phyloP scores from a whole-genome alignment of 2,797 vertebrate species.

The Takifugu ocellatus region DNA sequence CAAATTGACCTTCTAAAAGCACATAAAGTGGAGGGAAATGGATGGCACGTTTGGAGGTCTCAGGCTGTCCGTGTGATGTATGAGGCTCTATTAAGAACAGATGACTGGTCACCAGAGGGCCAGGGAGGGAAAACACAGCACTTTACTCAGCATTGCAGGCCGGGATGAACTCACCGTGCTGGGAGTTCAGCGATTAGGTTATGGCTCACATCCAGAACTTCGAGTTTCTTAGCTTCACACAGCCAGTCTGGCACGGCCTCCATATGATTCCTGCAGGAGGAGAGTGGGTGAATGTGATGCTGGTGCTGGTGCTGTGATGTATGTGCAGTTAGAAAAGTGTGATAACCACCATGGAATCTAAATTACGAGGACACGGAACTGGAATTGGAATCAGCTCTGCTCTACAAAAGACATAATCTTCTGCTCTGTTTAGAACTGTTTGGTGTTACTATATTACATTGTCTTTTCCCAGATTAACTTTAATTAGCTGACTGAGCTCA shows the following conservation, averaged over 20 bases:
- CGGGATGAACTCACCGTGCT: constrained; percentile 79
- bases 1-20: constrained; percentile 50
- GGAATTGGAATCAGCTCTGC: constrained; percentile 4
- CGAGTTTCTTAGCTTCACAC: constrained; percentile 89
- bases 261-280: constrained; percentile 82
- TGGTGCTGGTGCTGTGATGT: constrained; percentile 6
- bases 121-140: constrained; percentile 43
- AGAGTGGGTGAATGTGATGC: constrained; percentile 27
- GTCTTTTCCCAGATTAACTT: constrained; percentile 4
- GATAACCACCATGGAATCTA: constrained; percentile 2
- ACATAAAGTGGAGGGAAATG: constrained; percentile 41
- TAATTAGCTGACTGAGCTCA: not conserved
- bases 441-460: not conserved
- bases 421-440: not conserved
- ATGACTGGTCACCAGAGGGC: constrained; percentile 33
- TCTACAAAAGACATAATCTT: constrained; percentile 7
- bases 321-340: constrained; percentile 21
- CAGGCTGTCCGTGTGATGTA: constrained; percentile 62
- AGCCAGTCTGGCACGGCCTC: constrained; percentile 91
- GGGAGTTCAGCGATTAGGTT: constrained; percentile 91
- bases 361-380: not conserved
- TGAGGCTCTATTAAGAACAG: constrained; percentile 45
- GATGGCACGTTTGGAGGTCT: constrained; percentile 45
- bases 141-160: constrained; percentile 20
- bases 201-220: constrained; percentile 92